Evolutionary conservation across 2,888 invertebrate genomes (phyloP).

Genomic region (Agriotes lineatus): DNA sequence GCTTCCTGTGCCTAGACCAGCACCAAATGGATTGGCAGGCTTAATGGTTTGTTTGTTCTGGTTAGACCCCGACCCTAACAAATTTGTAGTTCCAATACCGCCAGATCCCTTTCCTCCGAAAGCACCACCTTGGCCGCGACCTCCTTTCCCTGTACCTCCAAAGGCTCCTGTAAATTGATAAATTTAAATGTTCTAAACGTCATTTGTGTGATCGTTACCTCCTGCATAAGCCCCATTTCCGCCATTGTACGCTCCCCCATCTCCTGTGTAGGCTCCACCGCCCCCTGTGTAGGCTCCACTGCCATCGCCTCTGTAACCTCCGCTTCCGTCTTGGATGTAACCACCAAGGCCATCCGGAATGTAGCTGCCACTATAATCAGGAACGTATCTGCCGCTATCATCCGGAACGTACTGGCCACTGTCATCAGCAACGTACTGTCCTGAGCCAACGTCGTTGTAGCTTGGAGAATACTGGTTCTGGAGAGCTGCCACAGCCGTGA

Average conservation of each 20-base stretch:
- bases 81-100: slow-evolving; percentile 15
- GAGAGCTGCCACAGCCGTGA: background rate
- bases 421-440: slow-evolving; percentile 46
- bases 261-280: too few species aligned
- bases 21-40: background rate
- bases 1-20: background rate
- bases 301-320: slow-evolving; percentile 46
- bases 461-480: slow-evolving; percentile 16
- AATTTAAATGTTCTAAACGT: too few species aligned
- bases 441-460: slow-evolving; percentile 40
- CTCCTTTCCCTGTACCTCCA: background rate
- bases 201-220: slow-evolving; percentile 20
- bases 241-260: background rate
- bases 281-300: background rate
- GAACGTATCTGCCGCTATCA: slow-evolving; percentile 48
- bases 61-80: slow-evolving; percentile 4
- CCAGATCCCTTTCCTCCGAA: background rate
- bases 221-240: background rate
- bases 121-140: background rate
- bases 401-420: slow-evolving; percentile 50
- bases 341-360: slow-evolving; percentile 32
- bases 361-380: slow-evolving; percentile 47
- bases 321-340: slow-evolving; percentile 41
- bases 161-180: too few species aligned
- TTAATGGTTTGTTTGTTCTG: slow-evolving; percentile 25